Percentiles rank a stretch among this genome's conserved stretches.
phyloP scores from a whole-genome alignment of 2,888 invertebrate genomes.

The Caenorhabditis panamensis region DNA sequence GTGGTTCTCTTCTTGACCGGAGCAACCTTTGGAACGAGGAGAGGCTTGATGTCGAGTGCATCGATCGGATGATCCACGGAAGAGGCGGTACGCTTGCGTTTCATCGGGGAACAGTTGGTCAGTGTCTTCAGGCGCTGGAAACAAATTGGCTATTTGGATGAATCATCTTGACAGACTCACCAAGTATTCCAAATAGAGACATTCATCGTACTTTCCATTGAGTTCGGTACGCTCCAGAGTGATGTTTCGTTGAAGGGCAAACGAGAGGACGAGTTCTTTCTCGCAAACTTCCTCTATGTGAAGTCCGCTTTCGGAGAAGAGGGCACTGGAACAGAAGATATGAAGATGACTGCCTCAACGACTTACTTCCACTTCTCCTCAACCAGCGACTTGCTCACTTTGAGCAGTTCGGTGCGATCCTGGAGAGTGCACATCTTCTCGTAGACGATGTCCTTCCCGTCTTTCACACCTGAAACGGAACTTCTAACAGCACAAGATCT shows the following conservation, averaged over 20 bases:
- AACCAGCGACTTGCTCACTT: conserved; percentile 63
- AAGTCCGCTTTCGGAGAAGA: conserved; percentile 62
- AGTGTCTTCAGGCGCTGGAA: conserved; percentile 57
- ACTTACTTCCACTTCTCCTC: conserved; percentile 69
- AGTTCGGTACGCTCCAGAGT: conserved; percentile 53
- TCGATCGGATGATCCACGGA: conserved; percentile 28
- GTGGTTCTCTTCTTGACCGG: conserved; percentile 50
- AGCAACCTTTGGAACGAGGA: conserved; percentile 20
- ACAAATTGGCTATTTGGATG: not conserved
- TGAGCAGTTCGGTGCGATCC: conserved; percentile 59
- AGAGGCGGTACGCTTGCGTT: conserved; percentile 52
- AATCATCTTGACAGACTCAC: not conserved
- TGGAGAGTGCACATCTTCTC: conserved; percentile 50
- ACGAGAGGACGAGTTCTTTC: conserved; percentile 58
- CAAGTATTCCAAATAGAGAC: conserved; percentile 56
- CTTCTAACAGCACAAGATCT: not conserved
- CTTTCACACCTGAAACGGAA: conserved; percentile 55
- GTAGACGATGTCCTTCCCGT: conserved; percentile 55
- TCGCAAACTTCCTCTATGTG: conserved; percentile 61
- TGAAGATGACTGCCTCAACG: not conserved
- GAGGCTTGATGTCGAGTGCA: conserved; percentile 34
- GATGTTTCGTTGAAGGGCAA: conserved; percentile 56
- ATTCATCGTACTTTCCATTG: conserved; percentile 51
- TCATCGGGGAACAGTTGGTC: conserved; percentile 40
- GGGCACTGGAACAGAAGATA: conserved; percentile 38